Evolutionary conservation across 2,797 vertebrate genomes (phyloP).

Genomic region (Limosa lapponica): DNA sequence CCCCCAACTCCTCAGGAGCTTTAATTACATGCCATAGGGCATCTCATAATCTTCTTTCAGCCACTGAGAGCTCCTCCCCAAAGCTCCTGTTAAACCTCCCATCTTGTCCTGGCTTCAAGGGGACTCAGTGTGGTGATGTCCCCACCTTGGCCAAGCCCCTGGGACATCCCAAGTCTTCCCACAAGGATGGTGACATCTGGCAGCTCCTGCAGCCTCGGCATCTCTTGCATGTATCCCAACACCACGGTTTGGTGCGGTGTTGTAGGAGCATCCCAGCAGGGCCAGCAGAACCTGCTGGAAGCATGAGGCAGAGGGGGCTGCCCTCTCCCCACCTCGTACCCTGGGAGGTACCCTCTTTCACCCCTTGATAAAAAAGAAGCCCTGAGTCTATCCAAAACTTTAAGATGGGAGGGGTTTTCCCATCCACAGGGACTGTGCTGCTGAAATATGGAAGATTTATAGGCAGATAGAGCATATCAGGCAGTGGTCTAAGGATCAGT

Average conservation of each 20-base stretch:
- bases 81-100: background rate
- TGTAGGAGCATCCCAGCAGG: background rate
- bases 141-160: background rate
- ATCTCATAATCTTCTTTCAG: background rate
- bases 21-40: background rate
- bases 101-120: background rate
- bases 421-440: background rate
- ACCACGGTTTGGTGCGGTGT: accelerated
- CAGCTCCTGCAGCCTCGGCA: background rate
- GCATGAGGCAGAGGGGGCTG: background rate
- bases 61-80: background rate
- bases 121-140: background rate
- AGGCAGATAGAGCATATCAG: background rate
- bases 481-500: background rate
- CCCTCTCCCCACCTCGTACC: background rate
- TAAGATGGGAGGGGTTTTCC: background rate
- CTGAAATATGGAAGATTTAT: background rate
- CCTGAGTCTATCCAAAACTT: background rate
- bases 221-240: background rate
- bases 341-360: background rate
- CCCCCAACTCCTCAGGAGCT: background rate
- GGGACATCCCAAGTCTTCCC: background rate
- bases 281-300: background rate
- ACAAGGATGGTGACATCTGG: accelerated
- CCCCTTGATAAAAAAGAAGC: background rate